Base-by-base conservation (phyloP, 2,113 vertebrate species). In the Verasper variegatus region DNA sequence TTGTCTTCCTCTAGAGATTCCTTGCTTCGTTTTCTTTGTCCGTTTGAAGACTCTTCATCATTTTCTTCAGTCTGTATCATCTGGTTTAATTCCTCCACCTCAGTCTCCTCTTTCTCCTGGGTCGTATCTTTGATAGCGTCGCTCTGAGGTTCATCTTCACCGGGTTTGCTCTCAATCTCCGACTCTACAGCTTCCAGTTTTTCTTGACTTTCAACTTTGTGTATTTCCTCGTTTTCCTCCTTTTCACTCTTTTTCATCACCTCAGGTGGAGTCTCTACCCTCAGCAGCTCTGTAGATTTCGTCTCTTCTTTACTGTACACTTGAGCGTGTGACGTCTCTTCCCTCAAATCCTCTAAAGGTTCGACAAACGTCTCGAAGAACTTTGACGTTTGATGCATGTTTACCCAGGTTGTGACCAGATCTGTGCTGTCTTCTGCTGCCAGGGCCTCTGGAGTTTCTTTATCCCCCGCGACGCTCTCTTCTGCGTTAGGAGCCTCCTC, bases 311-410 rank as follows among this genome's bases (percentile, higher is more conserved):
- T 21, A 0, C 61, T 54, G 4, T 64, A 7, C 3, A 18, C 14
- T 24, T 68, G n/a, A 17, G 23, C 0, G 0, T 85, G 73, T 3
- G 83, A 2, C 2, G 40, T 20, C 2, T 65, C 59, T 5, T 78
- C 85, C 45, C 54, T 90, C 15, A 91, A 59, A 62, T 94, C 93
- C 10, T 95, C 93, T 21, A 93, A 63, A 2, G 94, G 93, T 64
- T 94, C 93, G 0, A 93, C 85, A 64, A 92, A 95, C 0, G 83
- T 95, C 85, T 95, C 84, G 23, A 95, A 95, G 51, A 66, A 93
- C 76, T 82, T 92, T 18, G 92, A 90, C 0, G 78, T 61, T 55
- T 93, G 93, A 82, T 95, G 94, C 61, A 78, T 24, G 42, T 75
- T 91, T 2, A 95, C 82, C 94, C 94, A 95, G 86, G 91, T 94